Evolutionary conservation across 2,113 vertebrate species (phyloP), one percentile per base, ranked within the genome.

Genomic region (Plectropomus leopardus): DNA sequence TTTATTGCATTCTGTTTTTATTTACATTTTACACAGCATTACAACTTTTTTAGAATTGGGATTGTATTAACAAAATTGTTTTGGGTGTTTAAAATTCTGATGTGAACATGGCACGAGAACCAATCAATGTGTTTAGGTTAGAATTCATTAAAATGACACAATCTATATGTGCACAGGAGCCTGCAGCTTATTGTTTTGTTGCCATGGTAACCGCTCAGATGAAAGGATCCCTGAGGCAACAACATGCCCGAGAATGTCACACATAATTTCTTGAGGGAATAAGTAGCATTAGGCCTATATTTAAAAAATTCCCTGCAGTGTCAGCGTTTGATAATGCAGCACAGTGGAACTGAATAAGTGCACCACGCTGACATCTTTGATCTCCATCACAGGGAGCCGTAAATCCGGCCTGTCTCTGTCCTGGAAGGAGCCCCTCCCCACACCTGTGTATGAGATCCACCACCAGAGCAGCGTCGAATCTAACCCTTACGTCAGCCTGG

Each of bases 401-500:
- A 98, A 96, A 83, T 53, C 95, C 0, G 94, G 94, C 17, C 90
- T 95, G 69, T 85, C 89, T 24, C 76, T 97, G 76, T 95, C 96
- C 0, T 98, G 98, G 98, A 96, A 97, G 61, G 96, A 97, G 58
- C 94, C 92, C 0, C 94, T 96, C 58, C 92, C 95, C 1, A 90
- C 93, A 2, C 94, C 96, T n/a, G 95, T 96, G 69, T 97, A 96
- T 60, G 92, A 92, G 72, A 84, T 93, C 64, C 97, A 96, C 72
- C 95, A 96, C 86, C 92, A 92, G 23, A 96, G 95, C 96, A 98
- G 98, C 77, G 94, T 96, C 0, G 98, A 99, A 67, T 98, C 97
- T 73, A 98, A 99, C 90, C 98, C 98, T 3, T 99, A 99, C 1
- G 96, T 98, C 75, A 98, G 97, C 94, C 93, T 99, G 60, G 98